A percentile compares a stretch with the other conserved stretches of the same genome.
phyloP scores from a whole-genome alignment of 2,113 vertebrate genomes.

The Noturus placidus region DNA sequence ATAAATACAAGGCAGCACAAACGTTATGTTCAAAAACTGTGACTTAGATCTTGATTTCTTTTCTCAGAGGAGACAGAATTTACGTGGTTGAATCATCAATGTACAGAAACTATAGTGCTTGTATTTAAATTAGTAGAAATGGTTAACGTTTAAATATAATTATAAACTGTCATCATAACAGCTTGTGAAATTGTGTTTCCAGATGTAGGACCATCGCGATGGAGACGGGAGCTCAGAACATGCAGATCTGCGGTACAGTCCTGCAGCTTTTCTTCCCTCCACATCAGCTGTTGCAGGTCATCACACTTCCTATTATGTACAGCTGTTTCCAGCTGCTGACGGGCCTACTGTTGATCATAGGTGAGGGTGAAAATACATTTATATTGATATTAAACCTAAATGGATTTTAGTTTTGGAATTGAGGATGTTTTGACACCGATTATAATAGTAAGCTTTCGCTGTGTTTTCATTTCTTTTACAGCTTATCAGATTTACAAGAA shows the following conservation, averaged over 20 bases:
- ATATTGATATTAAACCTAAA: not conserved
- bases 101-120: not conserved
- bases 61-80: not conserved
- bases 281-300: constrained; percentile 59
- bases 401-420: not conserved
- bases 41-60: not conserved
- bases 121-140: not conserved
- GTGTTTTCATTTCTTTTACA: not conserved
- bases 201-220: constrained; percentile 73
- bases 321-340: constrained; percentile 64
- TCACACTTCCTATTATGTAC: constrained; percentile 66
- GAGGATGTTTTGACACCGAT: not conserved
- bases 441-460: not conserved
- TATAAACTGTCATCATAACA: not conserved
- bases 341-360: constrained; percentile 64
- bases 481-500: not conserved
- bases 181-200: not conserved
- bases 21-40: too few relatives aligned
- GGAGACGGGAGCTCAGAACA: constrained; percentile 73
- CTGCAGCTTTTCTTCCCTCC: constrained; percentile 63
- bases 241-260: constrained; percentile 69
- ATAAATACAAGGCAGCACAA: too few relatives aligned
- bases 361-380: constrained; percentile 42
- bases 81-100: not conserved
- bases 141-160: not conserved